Conservation (phyloP, 2,888 invertebrate genomes). For the Cerastis leucographa region DNA sequence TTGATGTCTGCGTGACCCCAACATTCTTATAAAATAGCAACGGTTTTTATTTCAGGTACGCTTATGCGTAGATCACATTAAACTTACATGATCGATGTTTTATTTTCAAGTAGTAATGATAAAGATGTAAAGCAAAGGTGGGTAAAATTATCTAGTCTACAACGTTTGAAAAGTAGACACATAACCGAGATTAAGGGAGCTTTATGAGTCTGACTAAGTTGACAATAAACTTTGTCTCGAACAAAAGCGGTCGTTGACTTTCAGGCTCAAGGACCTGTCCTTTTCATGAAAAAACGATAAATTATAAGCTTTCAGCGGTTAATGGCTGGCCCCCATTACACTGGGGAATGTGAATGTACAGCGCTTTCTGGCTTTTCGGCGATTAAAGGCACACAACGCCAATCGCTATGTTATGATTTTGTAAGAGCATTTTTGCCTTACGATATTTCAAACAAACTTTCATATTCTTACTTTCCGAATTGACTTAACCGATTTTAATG, state of each 20-base stretch:
- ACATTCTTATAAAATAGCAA: too few relatives aligned
- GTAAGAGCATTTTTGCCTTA: too few relatives aligned
- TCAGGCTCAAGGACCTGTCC: not conserved
- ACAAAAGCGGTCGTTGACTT: not conserved
- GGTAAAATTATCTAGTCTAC: not conserved
- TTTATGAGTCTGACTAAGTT: not conserved
- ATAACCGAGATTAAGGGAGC: not conserved
- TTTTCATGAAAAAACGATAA: slow-evolving; percentile 9
- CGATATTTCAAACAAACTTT: too few relatives aligned
- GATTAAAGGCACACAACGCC: not conserved
- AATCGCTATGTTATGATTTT: not conserved
- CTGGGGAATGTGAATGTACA: not conserved
- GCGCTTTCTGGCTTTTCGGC: not conserved
- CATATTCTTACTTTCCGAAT: too few relatives aligned
- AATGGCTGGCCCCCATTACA: not conserved
- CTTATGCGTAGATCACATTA: not conserved
- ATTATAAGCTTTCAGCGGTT: not conserved
- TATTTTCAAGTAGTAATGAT: not conserved
- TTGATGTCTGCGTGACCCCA: too few relatives aligned
- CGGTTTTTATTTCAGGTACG: too few relatives aligned
- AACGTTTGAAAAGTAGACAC: not conserved
- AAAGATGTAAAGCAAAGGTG: not conserved
- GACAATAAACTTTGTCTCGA: too few relatives aligned
- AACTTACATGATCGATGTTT: not conserved
- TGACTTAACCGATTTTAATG: too few relatives aligned